Evolutionary conservation across 2,888 invertebrate genomes (phyloP).

Genomic region (Epinotia brunnichana): DNA sequence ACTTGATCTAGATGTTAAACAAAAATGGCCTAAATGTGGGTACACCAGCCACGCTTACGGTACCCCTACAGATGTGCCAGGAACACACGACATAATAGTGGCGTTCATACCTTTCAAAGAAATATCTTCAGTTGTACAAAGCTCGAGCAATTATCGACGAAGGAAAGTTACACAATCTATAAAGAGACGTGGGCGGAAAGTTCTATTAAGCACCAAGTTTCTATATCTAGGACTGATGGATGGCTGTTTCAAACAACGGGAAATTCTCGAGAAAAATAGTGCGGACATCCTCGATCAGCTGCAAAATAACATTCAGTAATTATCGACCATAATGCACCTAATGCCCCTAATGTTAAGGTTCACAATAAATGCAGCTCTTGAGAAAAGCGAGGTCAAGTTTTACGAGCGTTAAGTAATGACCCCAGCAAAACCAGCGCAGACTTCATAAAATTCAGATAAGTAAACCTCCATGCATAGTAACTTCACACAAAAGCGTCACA

Average conservation of each 20-base stretch:
- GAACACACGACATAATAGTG: too few relatives aligned
- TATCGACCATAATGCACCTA: constrained; percentile 27
- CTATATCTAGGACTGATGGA: constrained; percentile 29
- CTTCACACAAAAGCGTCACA: constrained; percentile 29
- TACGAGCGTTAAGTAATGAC: constrained; percentile 43
- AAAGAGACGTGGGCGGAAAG: constrained; percentile 24
- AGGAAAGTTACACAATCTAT: constrained; percentile 13
- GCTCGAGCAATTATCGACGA: constrained; percentile 16
- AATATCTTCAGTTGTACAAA: constrained; percentile 15
- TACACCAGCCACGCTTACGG: too few relatives aligned
- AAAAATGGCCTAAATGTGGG: too few relatives aligned
- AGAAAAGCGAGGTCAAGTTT: constrained; percentile 37
- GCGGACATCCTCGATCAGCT: constrained; percentile 34
- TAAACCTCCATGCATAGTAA: constrained; percentile 8
- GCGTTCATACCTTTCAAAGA: too few relatives aligned
- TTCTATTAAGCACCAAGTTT: constrained; percentile 30
- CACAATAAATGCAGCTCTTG: constrained; percentile 22
- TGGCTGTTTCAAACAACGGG: constrained; percentile 29
- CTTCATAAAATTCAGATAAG: constrained; percentile 37
- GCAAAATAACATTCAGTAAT: constrained; percentile 27
- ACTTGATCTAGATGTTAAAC: too few relatives aligned
- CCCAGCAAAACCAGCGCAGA: constrained; percentile 30
- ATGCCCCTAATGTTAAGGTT: constrained; percentile 9
- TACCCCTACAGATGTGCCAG: too few relatives aligned
- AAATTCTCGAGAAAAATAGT: constrained; percentile 16